Conservation (phyloP, 2,888 invertebrate genomes). For the Thereva unica region DNA sequence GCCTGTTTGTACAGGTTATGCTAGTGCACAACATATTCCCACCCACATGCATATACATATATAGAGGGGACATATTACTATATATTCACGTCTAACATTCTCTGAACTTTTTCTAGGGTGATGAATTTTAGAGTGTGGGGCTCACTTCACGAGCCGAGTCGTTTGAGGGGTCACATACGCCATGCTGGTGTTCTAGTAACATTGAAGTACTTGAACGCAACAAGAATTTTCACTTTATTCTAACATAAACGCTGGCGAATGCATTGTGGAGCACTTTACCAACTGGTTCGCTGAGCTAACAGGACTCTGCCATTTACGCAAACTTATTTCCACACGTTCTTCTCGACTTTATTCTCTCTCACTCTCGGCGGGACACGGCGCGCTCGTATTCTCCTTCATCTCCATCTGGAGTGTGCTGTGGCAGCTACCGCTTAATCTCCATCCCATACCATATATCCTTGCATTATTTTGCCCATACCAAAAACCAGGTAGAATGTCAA, state of each 20-base stretch:
- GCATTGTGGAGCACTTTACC: slow-evolving; percentile 33
- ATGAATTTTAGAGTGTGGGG: slow-evolving; percentile 19
- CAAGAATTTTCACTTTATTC: slow-evolving; percentile 41
- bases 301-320: slow-evolving; percentile 36
- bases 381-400: slow-evolving; percentile 19
- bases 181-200: slow-evolving; percentile 38
- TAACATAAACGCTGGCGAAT: slow-evolving; percentile 24
- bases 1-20: too few relatives aligned
- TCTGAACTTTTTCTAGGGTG: slow-evolving; percentile 25
- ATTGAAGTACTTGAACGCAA: slow-evolving; percentile 40
- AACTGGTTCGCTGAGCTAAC: slow-evolving; percentile 39
- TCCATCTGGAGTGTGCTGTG: neutral
- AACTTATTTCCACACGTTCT: slow-evolving; percentile 26
- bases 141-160: slow-evolving; percentile 23
- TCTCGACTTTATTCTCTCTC: neutral
- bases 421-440: too few relatives aligned
- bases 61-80: neutral
- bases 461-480: slow-evolving; percentile 27
- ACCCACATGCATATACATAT: neutral
- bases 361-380: neutral
- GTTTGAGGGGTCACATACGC: slow-evolving; percentile 3
- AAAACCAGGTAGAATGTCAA: slow-evolving; percentile 11
- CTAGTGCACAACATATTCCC: too few relatives aligned
- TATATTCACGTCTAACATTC: slow-evolving; percentile 15
- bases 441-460: slow-evolving; percentile 17